phyloP scores from a whole-genome alignment of 2,888 invertebrate species.

The Adelphocoris suturalis region DNA sequence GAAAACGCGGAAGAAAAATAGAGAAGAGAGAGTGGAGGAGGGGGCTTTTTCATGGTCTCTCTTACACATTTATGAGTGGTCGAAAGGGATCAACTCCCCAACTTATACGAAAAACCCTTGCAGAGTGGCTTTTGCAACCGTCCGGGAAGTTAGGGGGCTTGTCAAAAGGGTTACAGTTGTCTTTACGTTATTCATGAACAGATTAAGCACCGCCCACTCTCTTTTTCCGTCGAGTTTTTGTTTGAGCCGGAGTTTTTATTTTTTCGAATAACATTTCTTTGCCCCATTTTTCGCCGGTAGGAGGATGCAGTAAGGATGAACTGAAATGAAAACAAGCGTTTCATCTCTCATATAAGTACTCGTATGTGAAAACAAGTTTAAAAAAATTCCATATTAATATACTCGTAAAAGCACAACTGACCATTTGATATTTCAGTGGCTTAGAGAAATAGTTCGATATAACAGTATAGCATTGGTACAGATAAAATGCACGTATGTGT shows the following conservation, averaged over 20 bases:
- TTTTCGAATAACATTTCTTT: conserved; percentile 38
- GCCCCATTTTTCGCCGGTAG: neutral
- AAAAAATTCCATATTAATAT: no score
- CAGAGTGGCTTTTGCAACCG: conserved; percentile 56
- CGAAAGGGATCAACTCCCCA: conserved; percentile 67
- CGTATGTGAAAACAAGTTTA: no score
- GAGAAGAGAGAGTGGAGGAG: neutral
- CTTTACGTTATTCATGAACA: conserved; percentile 69
- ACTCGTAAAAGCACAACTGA: no score
- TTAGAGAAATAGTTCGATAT: no score
- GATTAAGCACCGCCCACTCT: conserved; percentile 54
- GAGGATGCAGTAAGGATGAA: neutral
- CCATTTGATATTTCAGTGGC: no score
- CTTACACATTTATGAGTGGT: conserved; percentile 69
- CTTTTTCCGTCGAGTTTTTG: conserved; percentile 5
- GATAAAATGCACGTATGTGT: no score
- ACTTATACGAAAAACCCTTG: conserved; percentile 58
- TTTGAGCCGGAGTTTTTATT: neutral
- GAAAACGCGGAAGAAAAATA: conserved; percentile 40
- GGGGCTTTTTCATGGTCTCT: conserved; percentile 45
- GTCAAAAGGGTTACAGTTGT: conserved; percentile 67
- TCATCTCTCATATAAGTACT: no score
- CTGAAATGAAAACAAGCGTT: no score
- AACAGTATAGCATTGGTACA: no score
- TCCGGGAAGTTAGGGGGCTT: conserved; percentile 57